A percentile compares a stretch with the other conserved stretches of the same genome.
Evolutionary conservation across 2,113 vertebrate genomes (phyloP).

Genomic region (Neomonachus schauinslandi): DNA sequence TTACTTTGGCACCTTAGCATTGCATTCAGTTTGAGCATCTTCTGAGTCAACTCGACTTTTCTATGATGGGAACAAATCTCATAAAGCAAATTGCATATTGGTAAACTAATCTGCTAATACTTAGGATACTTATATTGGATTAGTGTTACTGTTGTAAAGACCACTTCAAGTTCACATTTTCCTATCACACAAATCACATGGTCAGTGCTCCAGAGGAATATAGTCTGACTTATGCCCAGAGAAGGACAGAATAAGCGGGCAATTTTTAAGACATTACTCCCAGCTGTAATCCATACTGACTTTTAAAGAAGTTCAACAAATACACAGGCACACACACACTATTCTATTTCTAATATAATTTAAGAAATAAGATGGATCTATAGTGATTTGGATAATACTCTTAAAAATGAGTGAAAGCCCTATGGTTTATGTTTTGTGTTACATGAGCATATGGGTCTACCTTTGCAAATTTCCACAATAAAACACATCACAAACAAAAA

Average conservation of each 20-base stretch:
- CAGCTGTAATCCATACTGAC: not conserved
- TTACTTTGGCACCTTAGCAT: not conserved
- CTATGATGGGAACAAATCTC: not conserved
- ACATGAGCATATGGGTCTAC: not conserved
- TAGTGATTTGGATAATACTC: not conserved
- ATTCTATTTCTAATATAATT: not conserved
- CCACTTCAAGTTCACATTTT: not conserved
- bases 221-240: not conserved
- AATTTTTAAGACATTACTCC: not conserved
- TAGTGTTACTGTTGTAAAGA: not conserved
- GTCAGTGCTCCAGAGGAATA: not conserved
- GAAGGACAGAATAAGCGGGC: not conserved
- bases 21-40: not conserved
- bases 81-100: not conserved
- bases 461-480: constrained; percentile 16
- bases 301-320: not conserved
- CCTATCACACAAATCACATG: not conserved
- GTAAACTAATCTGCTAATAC: not conserved
- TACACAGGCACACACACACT: not conserved
- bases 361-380: not conserved
- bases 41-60: not conserved
- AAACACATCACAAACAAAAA: not conserved
- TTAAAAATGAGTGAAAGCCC: not conserved
- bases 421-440: not conserved
- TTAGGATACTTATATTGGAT: not conserved